Base-by-base conservation (phyloP, 2,113 vertebrate genomes). In the Harpagus bidentatus region DNA sequence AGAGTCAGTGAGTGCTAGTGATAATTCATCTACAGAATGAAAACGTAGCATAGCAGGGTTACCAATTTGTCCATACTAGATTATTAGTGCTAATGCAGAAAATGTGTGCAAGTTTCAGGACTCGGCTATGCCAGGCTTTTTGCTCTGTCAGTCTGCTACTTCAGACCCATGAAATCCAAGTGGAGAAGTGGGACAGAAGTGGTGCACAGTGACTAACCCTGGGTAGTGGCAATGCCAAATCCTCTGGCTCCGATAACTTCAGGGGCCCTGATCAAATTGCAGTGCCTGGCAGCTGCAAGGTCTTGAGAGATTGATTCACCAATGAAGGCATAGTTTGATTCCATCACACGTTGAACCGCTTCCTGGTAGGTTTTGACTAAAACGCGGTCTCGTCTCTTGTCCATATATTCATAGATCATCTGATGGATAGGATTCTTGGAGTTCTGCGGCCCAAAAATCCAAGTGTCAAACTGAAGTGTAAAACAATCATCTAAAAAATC, bases 381-480 rank as follows among this genome's bases (percentile, higher is more conserved):
- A 3, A 97, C 98, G 0, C 67, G 98, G 88, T 98, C 98, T 90
- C 98, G 93, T 82, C 97, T 98, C 29, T 98, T 98, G 93, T 99
- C 98, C 98, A 99, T 99, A 71, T 99, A 98, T 83, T 99, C 97
- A 1, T 99, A 99, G 94, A 99, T 98, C 76, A 98, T 98, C n/a
- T 97, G 97, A 79, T 98, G 98, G 34, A 97, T 85, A 1, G 98
- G 97, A 66, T 98, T 98, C 93, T 98, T 98, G 74, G 99, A 99
- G 86, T 98, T 98, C 99, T 99, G 96, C 40, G 56, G 73, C 38
- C 65, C 79, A 82, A 81, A 82, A 77, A 78, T 12, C 29, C 43
- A 62, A n/a, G 19, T 1, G 65, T 94, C 58, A 91, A 47, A 72
- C 13, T 26, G 17, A 52, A 25, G 42, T 0, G 4, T 42, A 26